Evolutionary conservation across 2,888 invertebrate species (phyloP).

Genomic region (Pollenia angustigena): DNA sequence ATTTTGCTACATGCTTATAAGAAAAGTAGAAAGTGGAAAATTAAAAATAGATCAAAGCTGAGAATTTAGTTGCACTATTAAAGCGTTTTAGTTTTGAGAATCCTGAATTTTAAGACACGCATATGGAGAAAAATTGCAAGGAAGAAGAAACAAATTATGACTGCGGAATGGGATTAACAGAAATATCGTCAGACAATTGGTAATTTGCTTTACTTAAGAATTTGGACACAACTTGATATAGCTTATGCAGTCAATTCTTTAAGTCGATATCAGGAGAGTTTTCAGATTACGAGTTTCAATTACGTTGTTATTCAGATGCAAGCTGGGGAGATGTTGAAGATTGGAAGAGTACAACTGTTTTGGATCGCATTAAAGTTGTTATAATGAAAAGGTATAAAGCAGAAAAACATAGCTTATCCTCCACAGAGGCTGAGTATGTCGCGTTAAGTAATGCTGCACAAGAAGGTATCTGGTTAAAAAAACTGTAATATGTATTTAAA

Average conservation of each 20-base stretch:
- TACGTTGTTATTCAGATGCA: not conserved
- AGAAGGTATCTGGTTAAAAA: conserved; percentile 26
- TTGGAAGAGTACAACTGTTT: not conserved
- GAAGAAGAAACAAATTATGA: not conserved
- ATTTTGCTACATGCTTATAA: too few species aligned
- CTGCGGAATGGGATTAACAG: conserved; percentile 7
- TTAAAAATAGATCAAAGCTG: not conserved
- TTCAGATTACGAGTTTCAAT: too few species aligned
- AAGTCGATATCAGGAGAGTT: conserved; percentile 16
- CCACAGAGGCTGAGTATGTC: not conserved
- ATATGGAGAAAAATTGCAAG: not conserved
- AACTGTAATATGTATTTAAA: not conserved
- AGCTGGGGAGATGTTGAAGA: not conserved
- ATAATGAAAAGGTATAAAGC: not conserved
- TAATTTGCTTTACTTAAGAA: not conserved
- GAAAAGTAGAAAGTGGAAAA: not conserved
- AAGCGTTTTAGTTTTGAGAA: not conserved
- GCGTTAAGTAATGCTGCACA: not conserved
- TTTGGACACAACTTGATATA: conserved; percentile 38
- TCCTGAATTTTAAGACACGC: not conserved
- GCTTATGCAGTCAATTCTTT: not conserved
- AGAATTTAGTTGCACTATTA: conserved; percentile 31
- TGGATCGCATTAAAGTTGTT: too few species aligned
- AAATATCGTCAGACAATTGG: conserved; percentile 6
- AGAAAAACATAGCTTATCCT: not conserved